Base-by-base conservation (phyloP, 2,888 invertebrate species). In the Apotomis turbidana region DNA sequence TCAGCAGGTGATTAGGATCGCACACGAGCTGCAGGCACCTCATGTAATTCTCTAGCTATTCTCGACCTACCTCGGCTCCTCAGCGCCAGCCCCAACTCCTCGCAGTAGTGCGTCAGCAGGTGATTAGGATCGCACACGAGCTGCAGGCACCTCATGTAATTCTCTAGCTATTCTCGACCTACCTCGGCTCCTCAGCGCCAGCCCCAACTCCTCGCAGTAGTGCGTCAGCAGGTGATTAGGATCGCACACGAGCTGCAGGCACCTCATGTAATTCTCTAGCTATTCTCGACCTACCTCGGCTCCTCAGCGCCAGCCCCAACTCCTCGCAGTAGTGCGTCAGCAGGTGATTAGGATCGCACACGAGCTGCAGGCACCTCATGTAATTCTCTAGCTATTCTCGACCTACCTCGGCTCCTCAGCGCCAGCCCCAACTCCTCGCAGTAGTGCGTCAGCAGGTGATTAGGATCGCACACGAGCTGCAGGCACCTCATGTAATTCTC, bases 181-280 rank as follows among this genome's bases (percentile, higher is more conserved):
- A 67, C 46, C 54, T 27, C 15, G 15, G 4, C 41, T 59, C 51
- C 59, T 55, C 61, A 71, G 59, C 15, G 70, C 72, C 4, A 12
- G 12, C 10, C 38, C 10, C 46, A 86, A 68, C 44, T 67, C 68
- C 3, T 57, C 76, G 71, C 81, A 83, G 73, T 78, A 83, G 63
- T 70, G 78, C 12, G 55, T 68, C 70, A 79, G 72, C 10, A 76
- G 68, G 49, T 82, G 77, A 4, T 77, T 78, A 0, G 86, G 81
- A 36, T 89, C 86, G 1, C 83, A 78, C 0, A 90, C 72, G 4
- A 87, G 70, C 46, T 81, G 80, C 4, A 90, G 76, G 44, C 84
- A 81, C 41, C 75, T 69, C 68, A 75, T 80, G 38, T 76, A 81
- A n/a, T 74, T 75, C 3, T 76, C 73, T n/a, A n/a, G n/a, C 9